These are phyloP conservation scores for Brachyptera putata DNA, from an alignment of 2,888 invertebrate species.

Conservation along the genomic window DNA sequence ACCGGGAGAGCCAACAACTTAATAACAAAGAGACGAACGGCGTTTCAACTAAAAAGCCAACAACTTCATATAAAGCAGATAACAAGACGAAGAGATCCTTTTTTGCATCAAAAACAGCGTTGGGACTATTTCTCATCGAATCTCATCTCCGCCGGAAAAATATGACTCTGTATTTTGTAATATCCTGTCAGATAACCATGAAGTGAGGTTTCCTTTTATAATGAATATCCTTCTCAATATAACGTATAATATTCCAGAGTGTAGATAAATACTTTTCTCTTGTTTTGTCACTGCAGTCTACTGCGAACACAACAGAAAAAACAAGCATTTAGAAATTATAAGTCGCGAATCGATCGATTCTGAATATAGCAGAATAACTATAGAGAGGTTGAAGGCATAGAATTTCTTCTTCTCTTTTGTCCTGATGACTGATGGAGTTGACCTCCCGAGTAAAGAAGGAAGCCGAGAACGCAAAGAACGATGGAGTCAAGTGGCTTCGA, in stretches of 20 bases:
- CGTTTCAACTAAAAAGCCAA: too few relatives aligned
- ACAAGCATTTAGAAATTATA: slow-evolving; percentile 6
- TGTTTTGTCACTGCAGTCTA: too few relatives aligned
- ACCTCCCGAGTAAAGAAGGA: background rate
- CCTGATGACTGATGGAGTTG: slow-evolving; percentile 3
- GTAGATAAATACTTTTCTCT: too few relatives aligned
- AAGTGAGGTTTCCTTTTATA: slow-evolving; percentile 11
- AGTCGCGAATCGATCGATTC: slow-evolving; percentile 12
- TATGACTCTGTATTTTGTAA: slow-evolving; percentile 15
- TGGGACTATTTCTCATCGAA: slow-evolving; percentile 12
- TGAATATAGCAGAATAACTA: slow-evolving; percentile 3
- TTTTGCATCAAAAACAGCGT: too few relatives aligned
- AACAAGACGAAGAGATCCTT: background rate
- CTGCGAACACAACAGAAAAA: background rate
- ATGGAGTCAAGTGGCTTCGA: slow-evolving; percentile 6
- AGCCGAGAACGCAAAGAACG: background rate
- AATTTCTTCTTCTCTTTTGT: background rate
- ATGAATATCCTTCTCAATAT: slow-evolving; percentile 6
- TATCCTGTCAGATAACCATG: slow-evolving; percentile 3
- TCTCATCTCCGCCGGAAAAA: slow-evolving; percentile 3
- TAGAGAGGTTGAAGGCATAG: slow-evolving; percentile 2
- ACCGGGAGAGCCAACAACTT: slow-evolving; percentile 5
- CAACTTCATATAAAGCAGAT: slow-evolving; percentile 12
- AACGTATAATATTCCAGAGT: background rate
- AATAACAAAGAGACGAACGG: too few relatives aligned